Conservation (phyloP, 2,888 invertebrate genomes). For the Sclerodermus sp. region DNA sequence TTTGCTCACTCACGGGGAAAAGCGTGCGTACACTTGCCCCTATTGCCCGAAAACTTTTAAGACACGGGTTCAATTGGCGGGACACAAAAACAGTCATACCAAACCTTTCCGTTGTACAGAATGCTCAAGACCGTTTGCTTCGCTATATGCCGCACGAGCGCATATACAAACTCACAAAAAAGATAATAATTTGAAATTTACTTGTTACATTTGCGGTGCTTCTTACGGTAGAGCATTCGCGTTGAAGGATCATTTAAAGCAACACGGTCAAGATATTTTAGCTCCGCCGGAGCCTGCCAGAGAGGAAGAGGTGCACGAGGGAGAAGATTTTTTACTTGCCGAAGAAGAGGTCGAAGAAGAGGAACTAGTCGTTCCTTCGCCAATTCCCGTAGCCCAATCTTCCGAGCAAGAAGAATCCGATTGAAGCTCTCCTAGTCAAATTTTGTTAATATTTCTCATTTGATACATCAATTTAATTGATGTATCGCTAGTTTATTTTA, state of each 20-base stretch:
- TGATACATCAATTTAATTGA: too few species aligned
- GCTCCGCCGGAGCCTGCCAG: constrained; percentile 47
- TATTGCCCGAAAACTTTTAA: constrained; percentile 80
- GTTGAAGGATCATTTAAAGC: constrained; percentile 71
- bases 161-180: constrained; percentile 76
- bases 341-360: constrained; percentile 41
- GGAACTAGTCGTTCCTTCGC: constrained; percentile 36
- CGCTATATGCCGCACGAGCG: constrained; percentile 73
- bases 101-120: constrained; percentile 78
- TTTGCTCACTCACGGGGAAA: constrained; percentile 72
- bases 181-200: constrained; percentile 70
- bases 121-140: constrained; percentile 75
- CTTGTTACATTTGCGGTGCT: constrained; percentile 74
- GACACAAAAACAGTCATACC: constrained; percentile 79
- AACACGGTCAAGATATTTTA: constrained; percentile 62
- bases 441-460: too few species aligned
- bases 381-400: constrained; percentile 32
- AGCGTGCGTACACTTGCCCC: constrained; percentile 75
- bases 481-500: too few species aligned
- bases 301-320: constrained; percentile 49
- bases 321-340: constrained; percentile 39
- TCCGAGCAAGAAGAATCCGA: constrained; percentile 40
- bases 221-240: constrained; percentile 77
- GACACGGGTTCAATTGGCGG: constrained; percentile 76
- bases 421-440: constrained; percentile 15